A percentile compares a stretch with the other conserved stretches of the same genome.
Evolutionary conservation across 2,888 invertebrate species (phyloP).

Genomic region (Dioctria rufipes): DNA sequence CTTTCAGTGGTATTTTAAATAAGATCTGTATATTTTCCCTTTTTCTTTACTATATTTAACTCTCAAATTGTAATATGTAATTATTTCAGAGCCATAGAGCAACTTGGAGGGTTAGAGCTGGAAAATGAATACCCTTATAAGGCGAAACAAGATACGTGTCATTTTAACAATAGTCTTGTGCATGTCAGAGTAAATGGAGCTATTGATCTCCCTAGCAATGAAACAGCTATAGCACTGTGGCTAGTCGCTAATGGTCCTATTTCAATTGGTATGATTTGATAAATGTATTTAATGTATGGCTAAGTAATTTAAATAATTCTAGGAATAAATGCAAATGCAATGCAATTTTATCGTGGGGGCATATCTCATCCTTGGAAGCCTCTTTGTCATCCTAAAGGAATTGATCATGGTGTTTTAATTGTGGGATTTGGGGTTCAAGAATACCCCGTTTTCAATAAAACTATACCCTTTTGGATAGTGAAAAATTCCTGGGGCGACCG

Average conservation of each 20-base stretch:
- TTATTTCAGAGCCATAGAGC: constrained; percentile 82
- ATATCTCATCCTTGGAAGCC: constrained; percentile 92
- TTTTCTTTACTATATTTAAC: neutral
- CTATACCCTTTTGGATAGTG: constrained; percentile 90
- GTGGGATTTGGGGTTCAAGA: constrained; percentile 90
- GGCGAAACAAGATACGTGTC: constrained; percentile 84
- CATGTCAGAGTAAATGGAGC: constrained; percentile 83
- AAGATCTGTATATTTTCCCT: no score
- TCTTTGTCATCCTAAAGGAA: constrained; percentile 81
- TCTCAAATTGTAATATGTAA: neutral
- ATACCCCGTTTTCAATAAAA: constrained; percentile 86
- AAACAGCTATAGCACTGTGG: constrained; percentile 94
- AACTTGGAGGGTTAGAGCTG: constrained; percentile 90
- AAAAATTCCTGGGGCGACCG: constrained; percentile 95
- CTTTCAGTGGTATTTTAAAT: no score
- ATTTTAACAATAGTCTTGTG: constrained; percentile 77
- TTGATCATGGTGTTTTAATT: constrained; percentile 97
- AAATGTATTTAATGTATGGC: constrained; percentile 9
- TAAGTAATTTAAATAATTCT: constrained; percentile 51
- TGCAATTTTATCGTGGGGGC: constrained; percentile 97
- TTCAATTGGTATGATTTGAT: constrained; percentile 80
- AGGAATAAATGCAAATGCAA: constrained; percentile 94
- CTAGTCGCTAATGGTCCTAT: constrained; percentile 91
- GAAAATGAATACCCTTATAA: constrained; percentile 95
- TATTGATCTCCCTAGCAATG: constrained; percentile 89